These are phyloP conservation scores for Nerophis ophidion DNA, from an alignment of 2,113 vertebrate genomes.

Conservation along the genomic window DNA sequence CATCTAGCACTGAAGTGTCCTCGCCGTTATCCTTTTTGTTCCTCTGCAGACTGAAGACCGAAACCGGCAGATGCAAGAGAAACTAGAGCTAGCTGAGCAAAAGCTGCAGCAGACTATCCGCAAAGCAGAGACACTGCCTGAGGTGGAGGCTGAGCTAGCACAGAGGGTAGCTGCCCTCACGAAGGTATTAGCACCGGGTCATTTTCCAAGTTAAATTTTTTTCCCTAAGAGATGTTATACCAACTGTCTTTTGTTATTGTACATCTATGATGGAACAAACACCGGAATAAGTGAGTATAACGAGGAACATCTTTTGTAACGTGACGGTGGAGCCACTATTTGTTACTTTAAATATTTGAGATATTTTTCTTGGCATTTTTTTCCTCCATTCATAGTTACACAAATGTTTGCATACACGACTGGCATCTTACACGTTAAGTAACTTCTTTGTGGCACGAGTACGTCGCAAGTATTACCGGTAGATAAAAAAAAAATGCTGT, in stretches of 20 bases:
- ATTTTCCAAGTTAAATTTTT: not conserved
- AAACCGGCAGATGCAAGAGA: slow-evolving; percentile 88
- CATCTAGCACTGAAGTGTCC: not conserved
- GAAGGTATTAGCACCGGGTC: slow-evolving; percentile 73
- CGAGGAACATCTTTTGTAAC: slow-evolving; percentile 16
- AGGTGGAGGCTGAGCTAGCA: slow-evolving; percentile 94
- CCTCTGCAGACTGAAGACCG: slow-evolving; percentile 84
- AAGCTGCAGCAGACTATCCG: slow-evolving; percentile 94
- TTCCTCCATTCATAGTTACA: slow-evolving; percentile 53
- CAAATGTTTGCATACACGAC: not conserved
- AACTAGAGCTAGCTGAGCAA: slow-evolving; percentile 92
- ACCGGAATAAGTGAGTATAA: not conserved
- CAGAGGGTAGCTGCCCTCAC: slow-evolving; percentile 92
- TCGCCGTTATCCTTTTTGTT: not conserved
- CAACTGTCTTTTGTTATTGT: no score
- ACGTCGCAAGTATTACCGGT: no score
- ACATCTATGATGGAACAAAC: no score
- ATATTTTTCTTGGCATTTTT: slow-evolving; percentile 44
- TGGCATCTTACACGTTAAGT: not conserved
- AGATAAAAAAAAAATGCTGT: no score
- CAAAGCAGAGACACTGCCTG: slow-evolving; percentile 92
- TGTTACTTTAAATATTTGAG: slow-evolving; percentile 33
- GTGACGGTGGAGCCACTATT: slow-evolving; percentile 40
- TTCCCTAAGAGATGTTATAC: no score
- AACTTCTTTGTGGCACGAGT: not conserved